These are phyloP conservation scores for Dermatophagoides farinae DNA, from an alignment of 1,140 invertebrate genomes.

Conservation along the genomic window DNA sequence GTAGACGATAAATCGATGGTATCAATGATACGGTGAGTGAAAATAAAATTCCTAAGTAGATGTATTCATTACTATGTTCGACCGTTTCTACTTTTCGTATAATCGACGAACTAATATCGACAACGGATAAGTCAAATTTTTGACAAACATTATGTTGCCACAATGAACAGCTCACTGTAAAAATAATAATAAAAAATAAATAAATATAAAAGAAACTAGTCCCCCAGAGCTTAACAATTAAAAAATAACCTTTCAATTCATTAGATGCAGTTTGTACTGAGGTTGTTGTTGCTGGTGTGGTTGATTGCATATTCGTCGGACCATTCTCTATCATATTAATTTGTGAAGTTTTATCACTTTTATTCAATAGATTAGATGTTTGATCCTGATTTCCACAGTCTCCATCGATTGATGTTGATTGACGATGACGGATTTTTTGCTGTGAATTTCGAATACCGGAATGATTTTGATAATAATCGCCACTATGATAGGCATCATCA, in stretches of 20 bases:
- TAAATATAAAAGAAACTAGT: not conserved
- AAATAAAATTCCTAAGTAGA: conserved; percentile 29
- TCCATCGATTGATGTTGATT: not conserved
- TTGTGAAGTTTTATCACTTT: too few species aligned
- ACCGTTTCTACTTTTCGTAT: conserved; percentile 64
- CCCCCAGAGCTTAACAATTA: not conserved
- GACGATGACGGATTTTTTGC: not conserved
- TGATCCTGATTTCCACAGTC: not conserved
- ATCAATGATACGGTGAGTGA: conserved; percentile 23
- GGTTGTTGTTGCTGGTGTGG: not conserved
- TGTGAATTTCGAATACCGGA: not conserved
- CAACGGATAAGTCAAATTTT: conserved; percentile 71
- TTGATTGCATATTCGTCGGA: not conserved
- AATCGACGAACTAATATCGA: conserved; percentile 82
- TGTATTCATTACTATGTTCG: conserved; percentile 57
- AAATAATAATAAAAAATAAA: not conserved
- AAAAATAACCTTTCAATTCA: not conserved
- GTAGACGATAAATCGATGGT: conserved; percentile 19
- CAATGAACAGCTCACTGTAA: conserved; percentile 68
- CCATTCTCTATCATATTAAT: too few species aligned
- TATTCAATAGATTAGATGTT: not conserved
- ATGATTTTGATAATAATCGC: not conserved
- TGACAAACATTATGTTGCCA: conserved; percentile 72
- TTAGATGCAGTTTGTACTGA: not conserved
- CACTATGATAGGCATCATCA: too few species aligned